Evolutionary conservation across 2,797 vertebrate species (phyloP), one percentile per base, ranked within the genome.

Genomic region (Anabas testudineus): DNA sequence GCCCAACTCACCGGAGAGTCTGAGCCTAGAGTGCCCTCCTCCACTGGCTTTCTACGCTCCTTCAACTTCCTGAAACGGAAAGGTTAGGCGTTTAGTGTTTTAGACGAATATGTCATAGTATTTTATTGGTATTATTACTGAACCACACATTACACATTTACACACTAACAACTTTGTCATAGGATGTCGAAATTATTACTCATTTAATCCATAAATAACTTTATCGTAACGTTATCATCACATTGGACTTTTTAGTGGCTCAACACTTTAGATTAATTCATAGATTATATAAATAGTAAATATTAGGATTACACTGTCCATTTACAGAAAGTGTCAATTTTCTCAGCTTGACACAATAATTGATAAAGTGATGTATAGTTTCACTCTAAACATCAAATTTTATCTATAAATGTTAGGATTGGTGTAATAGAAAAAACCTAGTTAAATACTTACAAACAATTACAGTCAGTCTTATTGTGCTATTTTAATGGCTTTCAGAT

Each of bases 31-130:
- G 65, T 97, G 45, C 96, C 96, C 2, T 88, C 93, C 1, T 89
- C 92, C 78, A 78, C 87, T 0, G 89, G 95, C 19, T 98, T 99
- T 79, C 95, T 99, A 14, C 96, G 97, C 30, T 97, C 97, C 18
- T 88, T 99, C 41, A 97, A 95, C 92, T 97, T 98, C 88, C 94
- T 97, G 42, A 99, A 95, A 79, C 93, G 97, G 15, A 99, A 98
- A 94, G 97, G 98, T 99, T 64, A 60, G 60, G 2, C n/a, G n/a
- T n/a, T n/a, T n/a, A 13, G 2, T 10, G 9, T 36, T 36, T 51
- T 24, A 41, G 2, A 9, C 24, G 16, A 36, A 21, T 55, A 19
- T 21, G 3, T 0, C 22, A 2, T 19, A 7, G 30, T n/a, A 5
- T 30, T 46, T n/a, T 3, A 28, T 13, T 26, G 26, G 48, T n/a